These are phyloP conservation scores for Pagetopsis macropterus DNA, from an alignment of 2,797 vertebrate genomes.

Conservation along the genomic window DNA sequence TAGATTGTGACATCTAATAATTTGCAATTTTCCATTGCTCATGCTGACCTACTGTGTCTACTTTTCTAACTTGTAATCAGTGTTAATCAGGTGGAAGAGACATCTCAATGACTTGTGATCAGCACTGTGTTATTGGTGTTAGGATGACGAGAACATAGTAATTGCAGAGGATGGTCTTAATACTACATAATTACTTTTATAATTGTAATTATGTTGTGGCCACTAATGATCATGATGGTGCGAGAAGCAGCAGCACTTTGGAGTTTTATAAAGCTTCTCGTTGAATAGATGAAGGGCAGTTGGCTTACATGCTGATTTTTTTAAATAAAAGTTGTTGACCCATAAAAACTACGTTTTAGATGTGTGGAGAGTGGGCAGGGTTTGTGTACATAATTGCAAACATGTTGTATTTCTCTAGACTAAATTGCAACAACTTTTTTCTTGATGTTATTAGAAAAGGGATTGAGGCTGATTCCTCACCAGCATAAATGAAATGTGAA, in stretches of 20 bases:
- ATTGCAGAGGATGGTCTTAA: conserved; percentile 15
- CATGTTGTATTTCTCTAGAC: not conserved
- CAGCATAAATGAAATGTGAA: not conserved
- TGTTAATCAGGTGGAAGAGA: conserved; percentile 32
- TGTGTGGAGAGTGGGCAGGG: not conserved
- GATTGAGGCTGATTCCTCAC: not conserved
- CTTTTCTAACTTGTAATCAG: conserved; percentile 63
- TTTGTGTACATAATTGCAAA: not conserved
- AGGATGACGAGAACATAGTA: conserved; percentile 20
- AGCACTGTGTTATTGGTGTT: not conserved
- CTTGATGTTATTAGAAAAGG: conserved; percentile 4
- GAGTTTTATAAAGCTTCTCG: not conserved
- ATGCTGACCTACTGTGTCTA: conserved; percentile 20
- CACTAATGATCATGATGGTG: conserved; percentile 18
- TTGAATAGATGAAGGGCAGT: not conserved
- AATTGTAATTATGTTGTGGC: conserved; percentile 12
- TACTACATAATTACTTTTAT: conserved; percentile 19
- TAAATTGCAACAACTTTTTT: conserved; percentile 9
- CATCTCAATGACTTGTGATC: conserved; percentile 29
- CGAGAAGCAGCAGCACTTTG: not conserved
- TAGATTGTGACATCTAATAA: not conserved
- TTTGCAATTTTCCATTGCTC: not conserved
- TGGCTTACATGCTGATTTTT: conserved; percentile 1
- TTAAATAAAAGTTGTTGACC: not conserved
- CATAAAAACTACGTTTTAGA: conserved; percentile 2